Evolutionary conservation across 2,113 vertebrate species (phyloP).

Genomic region (Clarias macrocephalus): DNA sequence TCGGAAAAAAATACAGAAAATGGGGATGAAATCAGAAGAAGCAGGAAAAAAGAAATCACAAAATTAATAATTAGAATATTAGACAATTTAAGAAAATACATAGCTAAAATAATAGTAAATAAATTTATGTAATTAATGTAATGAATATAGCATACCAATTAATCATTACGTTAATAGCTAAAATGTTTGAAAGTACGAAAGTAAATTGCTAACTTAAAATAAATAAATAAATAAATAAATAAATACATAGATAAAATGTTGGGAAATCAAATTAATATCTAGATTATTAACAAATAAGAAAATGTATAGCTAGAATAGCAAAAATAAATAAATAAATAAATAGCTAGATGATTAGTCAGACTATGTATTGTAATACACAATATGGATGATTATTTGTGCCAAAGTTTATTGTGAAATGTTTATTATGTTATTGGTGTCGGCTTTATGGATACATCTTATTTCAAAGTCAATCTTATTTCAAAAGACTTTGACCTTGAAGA

Average conservation of each 20-base stretch:
- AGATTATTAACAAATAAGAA: too few relatives aligned
- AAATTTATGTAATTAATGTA: too few relatives aligned
- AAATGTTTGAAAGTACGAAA: background rate
- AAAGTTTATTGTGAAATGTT: background rate
- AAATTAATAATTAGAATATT: background rate
- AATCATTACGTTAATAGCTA: too few relatives aligned
- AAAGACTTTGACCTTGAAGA: slow-evolving; percentile 16
- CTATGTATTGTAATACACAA: background rate
- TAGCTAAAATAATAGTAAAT: background rate
- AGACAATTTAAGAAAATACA: background rate
- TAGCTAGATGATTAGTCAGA: background rate
- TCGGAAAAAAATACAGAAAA: background rate
- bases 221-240: too few relatives aligned
- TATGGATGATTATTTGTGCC: background rate
- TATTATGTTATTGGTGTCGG: too few relatives aligned
- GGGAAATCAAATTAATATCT: background rate
- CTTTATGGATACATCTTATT: background rate
- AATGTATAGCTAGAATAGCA: too few relatives aligned
- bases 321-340: background rate
- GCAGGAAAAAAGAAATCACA: background rate
- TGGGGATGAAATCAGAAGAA: background rate
- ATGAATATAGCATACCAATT: too few relatives aligned
- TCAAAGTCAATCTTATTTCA: background rate
- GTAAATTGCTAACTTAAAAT: background rate
- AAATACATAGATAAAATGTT: background rate